Percentiles rank a stretch among this genome's conserved stretches.
Evolutionary conservation across 2,888 invertebrate genomes (phyloP).

Genomic region (Flabesymbios commensalis): DNA sequence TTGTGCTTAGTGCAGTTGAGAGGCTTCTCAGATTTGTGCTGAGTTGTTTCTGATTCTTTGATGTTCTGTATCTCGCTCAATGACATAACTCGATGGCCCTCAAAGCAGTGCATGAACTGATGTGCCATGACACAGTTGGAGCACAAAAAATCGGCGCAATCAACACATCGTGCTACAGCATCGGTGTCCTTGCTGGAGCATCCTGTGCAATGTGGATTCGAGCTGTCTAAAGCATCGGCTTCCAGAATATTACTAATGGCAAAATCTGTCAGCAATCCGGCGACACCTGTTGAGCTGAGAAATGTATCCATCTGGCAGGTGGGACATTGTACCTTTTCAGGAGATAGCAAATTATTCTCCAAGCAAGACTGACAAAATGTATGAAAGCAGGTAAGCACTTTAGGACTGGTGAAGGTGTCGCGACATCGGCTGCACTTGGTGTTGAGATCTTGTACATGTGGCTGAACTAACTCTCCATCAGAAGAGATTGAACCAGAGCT

Average conservation of each 20-base stretch:
- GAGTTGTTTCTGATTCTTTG: slow-evolving; percentile 65
- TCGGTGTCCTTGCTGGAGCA: slow-evolving; percentile 93
- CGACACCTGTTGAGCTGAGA: slow-evolving; percentile 65
- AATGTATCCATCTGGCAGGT: slow-evolving; percentile 64
- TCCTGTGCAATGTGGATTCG: slow-evolving; percentile 76
- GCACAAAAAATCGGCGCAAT: slow-evolving; percentile 95
- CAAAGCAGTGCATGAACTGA: slow-evolving; percentile 98
- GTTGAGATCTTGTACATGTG: not conserved
- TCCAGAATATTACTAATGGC: slow-evolving; percentile 65
- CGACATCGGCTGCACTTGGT: slow-evolving; percentile 72
- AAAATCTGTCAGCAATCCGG: slow-evolving; percentile 73
- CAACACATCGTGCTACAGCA: slow-evolving; percentile 94
- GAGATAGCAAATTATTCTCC: slow-evolving; percentile 68
- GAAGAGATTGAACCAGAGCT: slow-evolving; percentile 48
- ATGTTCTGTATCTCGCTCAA: slow-evolving; percentile 65
- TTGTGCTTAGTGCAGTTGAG: slow-evolving; percentile 87
- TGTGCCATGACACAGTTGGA: slow-evolving; percentile 98
- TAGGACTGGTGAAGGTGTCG: slow-evolving; percentile 68
- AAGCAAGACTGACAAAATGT: slow-evolving; percentile 82
- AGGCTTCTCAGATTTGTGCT: slow-evolving; percentile 45
- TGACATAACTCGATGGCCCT: slow-evolving; percentile 82
- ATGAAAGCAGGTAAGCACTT: slow-evolving; percentile 66
- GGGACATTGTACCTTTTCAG: slow-evolving; percentile 78
- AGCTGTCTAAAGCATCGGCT: slow-evolving; percentile 53
- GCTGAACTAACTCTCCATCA: slow-evolving; percentile 58